These are phyloP conservation scores for Drosophila erecta DNA, from an alignment of 1,140 invertebrate species.

Conservation along the genomic window DNA sequence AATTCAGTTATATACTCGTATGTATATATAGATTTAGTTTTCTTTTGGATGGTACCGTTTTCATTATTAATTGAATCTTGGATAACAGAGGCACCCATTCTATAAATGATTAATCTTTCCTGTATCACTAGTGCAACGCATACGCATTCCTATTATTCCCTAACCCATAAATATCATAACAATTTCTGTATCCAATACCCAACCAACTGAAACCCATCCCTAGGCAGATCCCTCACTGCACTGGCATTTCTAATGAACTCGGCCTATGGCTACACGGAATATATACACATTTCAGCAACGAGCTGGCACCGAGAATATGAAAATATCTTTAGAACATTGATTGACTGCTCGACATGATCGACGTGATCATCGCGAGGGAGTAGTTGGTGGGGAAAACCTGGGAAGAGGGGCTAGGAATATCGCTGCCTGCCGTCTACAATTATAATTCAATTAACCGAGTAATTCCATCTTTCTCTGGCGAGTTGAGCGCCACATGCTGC, in stretches of 20 bases:
- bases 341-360: constrained; percentile 77
- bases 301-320: constrained; percentile 54
- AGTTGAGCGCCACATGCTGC: constrained; percentile 59
- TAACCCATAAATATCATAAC: constrained; percentile 8
- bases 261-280: constrained; percentile 12
- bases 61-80: too few species aligned
- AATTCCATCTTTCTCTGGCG: constrained; percentile 34
- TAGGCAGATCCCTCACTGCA: constrained; percentile 24
- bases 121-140: background rate
- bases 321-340: constrained; percentile 61
- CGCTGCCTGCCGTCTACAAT: constrained; percentile 52
- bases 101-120: background rate
- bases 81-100: too few species aligned
- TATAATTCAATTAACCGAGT: constrained; percentile 80
- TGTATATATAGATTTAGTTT: background rate
- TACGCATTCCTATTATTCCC: background rate
- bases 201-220: constrained; percentile 1
- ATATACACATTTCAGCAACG: constrained; percentile 27
- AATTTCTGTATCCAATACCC: background rate
- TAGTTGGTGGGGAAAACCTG: constrained; percentile 3
- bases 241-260: constrained; percentile 52
- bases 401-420: background rate
- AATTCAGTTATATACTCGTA: background rate
- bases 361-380: constrained; percentile 56
- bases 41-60: too few species aligned